Evolutionary conservation across 92 coral and sea anemone species (phyloP).

Genomic region (Hydrozoanthus gracilis): DNA sequence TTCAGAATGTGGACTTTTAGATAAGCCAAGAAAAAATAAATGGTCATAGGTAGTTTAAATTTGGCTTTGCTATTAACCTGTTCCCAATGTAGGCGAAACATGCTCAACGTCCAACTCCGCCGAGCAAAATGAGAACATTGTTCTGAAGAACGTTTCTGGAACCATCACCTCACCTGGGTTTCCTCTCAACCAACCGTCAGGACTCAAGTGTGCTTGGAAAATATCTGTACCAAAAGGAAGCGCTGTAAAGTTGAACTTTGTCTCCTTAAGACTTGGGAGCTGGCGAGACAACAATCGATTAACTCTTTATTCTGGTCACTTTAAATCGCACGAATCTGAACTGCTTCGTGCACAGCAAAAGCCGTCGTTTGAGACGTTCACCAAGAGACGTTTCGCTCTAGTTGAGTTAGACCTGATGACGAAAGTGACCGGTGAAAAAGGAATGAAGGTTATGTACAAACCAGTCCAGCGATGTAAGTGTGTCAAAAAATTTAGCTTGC

Average conservation of each 20-base stretch:
- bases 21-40: no score
- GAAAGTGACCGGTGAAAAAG: conserved; percentile 12
- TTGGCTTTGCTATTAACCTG: no score
- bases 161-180: conserved; percentile 41
- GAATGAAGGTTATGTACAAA: conserved; percentile 29
- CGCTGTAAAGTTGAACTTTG: conserved; percentile 21
- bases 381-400: conserved; percentile 4
- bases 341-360: not conserved
- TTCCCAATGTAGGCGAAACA: not conserved
- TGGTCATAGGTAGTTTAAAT: no score
- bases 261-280: conserved; percentile 7
- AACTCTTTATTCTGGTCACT: not conserved
- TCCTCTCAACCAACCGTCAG: conserved; percentile 3
- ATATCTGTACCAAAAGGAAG: conserved; percentile 21
- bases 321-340: not conserved
- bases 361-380: conserved; percentile 24
- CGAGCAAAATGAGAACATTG: conserved; percentile 3
- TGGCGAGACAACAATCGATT: not conserved
- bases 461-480: conserved; percentile 22
- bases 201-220: conserved; percentile 30
- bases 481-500: not conserved
- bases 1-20: no score
- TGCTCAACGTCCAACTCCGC: conserved; percentile 38
- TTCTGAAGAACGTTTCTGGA: not conserved
- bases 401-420: conserved; percentile 5